phyloP scores from a whole-genome alignment of 2,888 invertebrate species.

The Stomorhina lunata region DNA sequence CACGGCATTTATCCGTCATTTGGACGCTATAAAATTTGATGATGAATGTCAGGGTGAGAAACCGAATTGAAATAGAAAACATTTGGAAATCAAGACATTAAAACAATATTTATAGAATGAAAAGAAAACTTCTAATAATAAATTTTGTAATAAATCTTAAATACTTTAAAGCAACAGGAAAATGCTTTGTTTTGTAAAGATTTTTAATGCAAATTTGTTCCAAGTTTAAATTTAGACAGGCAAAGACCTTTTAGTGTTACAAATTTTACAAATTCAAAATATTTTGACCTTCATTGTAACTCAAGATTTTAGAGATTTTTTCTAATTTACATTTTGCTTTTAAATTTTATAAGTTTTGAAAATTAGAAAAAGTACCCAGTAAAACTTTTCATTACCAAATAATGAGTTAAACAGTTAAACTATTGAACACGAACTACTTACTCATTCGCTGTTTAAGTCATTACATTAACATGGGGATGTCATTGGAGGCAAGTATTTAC shows the following conservation, averaged over 20 bases:
- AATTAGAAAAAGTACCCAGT: no score
- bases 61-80: not conserved
- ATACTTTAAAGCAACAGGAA: not conserved
- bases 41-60: not conserved
- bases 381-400: no score
- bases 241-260: not conserved
- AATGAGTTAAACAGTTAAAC: no score
- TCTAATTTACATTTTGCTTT: no score
- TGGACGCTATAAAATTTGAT: constrained; percentile 1
- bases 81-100: no score
- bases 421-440: no score
- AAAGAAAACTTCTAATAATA: not conserved
- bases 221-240: not conserved
- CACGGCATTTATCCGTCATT: constrained; percentile 24
- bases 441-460: no score
- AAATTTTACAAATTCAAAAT: not conserved
- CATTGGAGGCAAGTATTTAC: no score
- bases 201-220: not conserved
- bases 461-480: no score
- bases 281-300: not conserved
- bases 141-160: not conserved
- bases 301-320: not conserved
- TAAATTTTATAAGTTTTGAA: no score
- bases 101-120: no score
- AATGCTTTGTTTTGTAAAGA: no score